phyloP scores from a whole-genome alignment of 2,888 invertebrate species.

The Ormia ochracea region DNA sequence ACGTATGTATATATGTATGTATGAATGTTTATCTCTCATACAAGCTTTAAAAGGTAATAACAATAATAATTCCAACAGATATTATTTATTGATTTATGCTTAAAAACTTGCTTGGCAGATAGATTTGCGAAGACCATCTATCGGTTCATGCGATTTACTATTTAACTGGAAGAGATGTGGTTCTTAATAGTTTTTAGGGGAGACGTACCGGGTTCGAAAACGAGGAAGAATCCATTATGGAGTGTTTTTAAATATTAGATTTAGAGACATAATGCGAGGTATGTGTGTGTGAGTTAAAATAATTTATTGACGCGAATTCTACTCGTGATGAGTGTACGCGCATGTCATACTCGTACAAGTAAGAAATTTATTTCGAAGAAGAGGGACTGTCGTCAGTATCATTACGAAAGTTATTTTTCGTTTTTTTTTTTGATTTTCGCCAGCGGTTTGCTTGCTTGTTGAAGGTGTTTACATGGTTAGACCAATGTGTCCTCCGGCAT shows the following conservation, averaged over 20 bases:
- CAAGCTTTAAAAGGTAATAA: constrained; percentile 48
- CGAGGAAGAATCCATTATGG: constrained; percentile 14
- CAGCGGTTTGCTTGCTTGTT: constrained; percentile 45
- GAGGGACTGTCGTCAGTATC: constrained; percentile 54
- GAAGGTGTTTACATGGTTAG: constrained; percentile 44
- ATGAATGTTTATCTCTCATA: constrained; percentile 29
- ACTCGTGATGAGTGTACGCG: neutral
- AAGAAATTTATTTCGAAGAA: constrained; percentile 20
- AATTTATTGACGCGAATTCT: constrained; percentile 34
- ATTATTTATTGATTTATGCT: constrained; percentile 60
- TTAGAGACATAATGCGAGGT: neutral
- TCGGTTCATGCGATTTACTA: neutral
- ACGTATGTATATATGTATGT: no score
- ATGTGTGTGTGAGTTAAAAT: neutral
- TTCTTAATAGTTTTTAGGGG: constrained; percentile 30
- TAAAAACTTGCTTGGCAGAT: constrained; percentile 30
- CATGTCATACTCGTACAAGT: neutral
- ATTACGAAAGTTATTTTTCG: constrained; percentile 36
- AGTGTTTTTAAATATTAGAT: constrained; percentile 20
- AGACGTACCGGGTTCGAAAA: neutral
- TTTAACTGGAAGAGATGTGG: neutral
- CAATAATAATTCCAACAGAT: constrained; percentile 40
- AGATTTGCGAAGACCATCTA: constrained; percentile 10
- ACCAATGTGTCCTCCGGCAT: constrained; percentile 49
- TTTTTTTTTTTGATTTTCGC: constrained; percentile 49